phyloP scores from a whole-genome alignment of 2,888 invertebrate species.

The Chironomus tentans region DNA sequence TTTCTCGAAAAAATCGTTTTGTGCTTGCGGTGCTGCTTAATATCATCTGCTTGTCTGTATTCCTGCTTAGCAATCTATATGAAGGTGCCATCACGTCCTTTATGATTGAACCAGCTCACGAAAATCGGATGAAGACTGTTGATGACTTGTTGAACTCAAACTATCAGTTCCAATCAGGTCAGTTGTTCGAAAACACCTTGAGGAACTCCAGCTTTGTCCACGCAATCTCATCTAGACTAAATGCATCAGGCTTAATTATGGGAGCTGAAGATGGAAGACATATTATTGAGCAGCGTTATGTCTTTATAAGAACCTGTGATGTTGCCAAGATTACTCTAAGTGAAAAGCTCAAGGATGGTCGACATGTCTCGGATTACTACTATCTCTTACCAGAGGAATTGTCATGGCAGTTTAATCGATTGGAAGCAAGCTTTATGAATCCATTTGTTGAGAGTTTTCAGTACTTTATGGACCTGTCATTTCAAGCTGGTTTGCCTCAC shows the following conservation, averaged over 20 bases:
- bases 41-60: not conserved
- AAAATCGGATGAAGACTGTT: not conserved
- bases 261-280: too few relatives aligned
- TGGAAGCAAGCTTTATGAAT: not conserved
- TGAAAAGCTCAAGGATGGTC: not conserved
- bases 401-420: not conserved
- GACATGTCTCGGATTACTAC: not conserved
- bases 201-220: not conserved
- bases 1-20: too few relatives aligned
- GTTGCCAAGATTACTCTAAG: not conserved
- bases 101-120: not conserved
- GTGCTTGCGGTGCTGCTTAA: too few relatives aligned
- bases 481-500: not conserved
- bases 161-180: not conserved
- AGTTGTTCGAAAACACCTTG: not conserved
- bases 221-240: not conserved
- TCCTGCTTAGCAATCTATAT: not conserved
- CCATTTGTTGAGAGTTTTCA: not conserved
- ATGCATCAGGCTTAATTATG: too few relatives aligned
- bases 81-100: not conserved
- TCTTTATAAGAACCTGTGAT: too few relatives aligned
- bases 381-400: not conserved
- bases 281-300: too few relatives aligned
- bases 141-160: not conserved
- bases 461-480: not conserved